These are phyloP conservation scores for Tapirus indicus DNA, from an alignment of 2,797 vertebrate genomes.

Conservation along the genomic window DNA sequence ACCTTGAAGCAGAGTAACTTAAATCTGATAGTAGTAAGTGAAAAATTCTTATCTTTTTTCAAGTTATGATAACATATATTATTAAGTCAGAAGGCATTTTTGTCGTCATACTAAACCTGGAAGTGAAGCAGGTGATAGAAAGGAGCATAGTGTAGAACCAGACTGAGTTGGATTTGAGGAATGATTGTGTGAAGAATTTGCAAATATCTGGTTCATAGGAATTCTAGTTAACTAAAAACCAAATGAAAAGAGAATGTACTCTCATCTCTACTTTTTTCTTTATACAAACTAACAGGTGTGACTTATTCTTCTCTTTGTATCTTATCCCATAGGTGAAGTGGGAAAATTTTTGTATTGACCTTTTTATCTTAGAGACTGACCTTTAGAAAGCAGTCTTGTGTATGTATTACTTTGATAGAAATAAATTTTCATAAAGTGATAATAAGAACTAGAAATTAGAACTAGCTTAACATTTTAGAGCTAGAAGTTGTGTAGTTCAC, in stretches of 20 bases:
- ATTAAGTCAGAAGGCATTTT: constrained; percentile 55
- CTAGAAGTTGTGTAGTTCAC: not conserved
- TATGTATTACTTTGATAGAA: not conserved
- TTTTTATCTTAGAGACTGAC: not conserved
- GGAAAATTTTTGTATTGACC: not conserved
- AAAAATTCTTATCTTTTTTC: constrained; percentile 11
- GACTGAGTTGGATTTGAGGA: constrained; percentile 8
- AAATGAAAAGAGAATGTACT: not conserved
- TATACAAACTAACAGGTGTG: not conserved
- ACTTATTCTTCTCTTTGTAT: constrained; percentile 13
- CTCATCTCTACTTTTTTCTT: not conserved
- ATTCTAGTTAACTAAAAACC: constrained; percentile 33
- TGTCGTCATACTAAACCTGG: not conserved
- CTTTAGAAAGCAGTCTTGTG: constrained; percentile 18
- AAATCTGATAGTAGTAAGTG: constrained; percentile 19
- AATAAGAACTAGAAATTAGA: not conserved
- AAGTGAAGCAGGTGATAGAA: constrained; percentile 36
- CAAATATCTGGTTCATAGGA: constrained; percentile 15
- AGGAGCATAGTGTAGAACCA: not conserved
- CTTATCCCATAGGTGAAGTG: not conserved
- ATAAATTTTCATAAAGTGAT: not conserved
- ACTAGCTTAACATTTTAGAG: not conserved
- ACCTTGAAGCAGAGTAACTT: constrained; percentile 4
- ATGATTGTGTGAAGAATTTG: constrained; percentile 12
- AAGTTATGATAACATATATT: not conserved